Percentiles rank a stretch among this genome's conserved stretches.
Evolutionary conservation across 37 sponge, comb jelly and placozoan species (phyloP).

Genomic region (Chondrilla cf. caribensis): DNA sequence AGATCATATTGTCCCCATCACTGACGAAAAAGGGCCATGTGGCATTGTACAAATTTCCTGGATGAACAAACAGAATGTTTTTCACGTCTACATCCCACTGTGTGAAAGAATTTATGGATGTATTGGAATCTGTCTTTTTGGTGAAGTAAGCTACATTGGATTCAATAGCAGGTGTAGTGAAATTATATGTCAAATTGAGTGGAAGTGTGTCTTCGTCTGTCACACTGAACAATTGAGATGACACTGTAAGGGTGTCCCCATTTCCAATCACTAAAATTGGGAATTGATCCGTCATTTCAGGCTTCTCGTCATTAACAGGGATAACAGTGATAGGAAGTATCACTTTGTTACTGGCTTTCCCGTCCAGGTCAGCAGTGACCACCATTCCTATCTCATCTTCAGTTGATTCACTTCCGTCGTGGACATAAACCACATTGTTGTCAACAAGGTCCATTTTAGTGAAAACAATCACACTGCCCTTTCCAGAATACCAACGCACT

Average conservation of each 20-base stretch:
- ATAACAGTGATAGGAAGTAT: conserved; percentile 16
- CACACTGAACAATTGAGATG: neutral
- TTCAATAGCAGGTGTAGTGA: neutral
- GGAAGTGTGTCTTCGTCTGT: conserved; percentile 44
- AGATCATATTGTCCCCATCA: conserved; percentile 2
- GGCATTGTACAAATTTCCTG: neutral
- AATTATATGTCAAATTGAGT: conserved; percentile 24
- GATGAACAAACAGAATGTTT: neutral
- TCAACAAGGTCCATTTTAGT: conserved; percentile 18
- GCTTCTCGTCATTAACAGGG: conserved; percentile 45
- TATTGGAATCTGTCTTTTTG: neutral
- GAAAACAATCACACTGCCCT: neutral
- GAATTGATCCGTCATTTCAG: neutral
- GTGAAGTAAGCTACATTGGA: conserved; percentile 25
- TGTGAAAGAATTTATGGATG: conserved; percentile 1
- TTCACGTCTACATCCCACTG: neutral
- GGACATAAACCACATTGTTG: conserved; percentile 32
- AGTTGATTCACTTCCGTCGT: conserved; percentile 28
- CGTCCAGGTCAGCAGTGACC: neutral
- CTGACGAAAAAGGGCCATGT: neutral
- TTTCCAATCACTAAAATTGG: conserved; percentile 20
- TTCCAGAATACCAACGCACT: neutral
- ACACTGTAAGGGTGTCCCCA: conserved; percentile 26
- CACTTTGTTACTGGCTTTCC: neutral
- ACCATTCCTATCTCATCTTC: conserved; percentile 33